Base-by-base conservation (phyloP, 2,113 vertebrate species). In the Engystomops pustulosus region DNA sequence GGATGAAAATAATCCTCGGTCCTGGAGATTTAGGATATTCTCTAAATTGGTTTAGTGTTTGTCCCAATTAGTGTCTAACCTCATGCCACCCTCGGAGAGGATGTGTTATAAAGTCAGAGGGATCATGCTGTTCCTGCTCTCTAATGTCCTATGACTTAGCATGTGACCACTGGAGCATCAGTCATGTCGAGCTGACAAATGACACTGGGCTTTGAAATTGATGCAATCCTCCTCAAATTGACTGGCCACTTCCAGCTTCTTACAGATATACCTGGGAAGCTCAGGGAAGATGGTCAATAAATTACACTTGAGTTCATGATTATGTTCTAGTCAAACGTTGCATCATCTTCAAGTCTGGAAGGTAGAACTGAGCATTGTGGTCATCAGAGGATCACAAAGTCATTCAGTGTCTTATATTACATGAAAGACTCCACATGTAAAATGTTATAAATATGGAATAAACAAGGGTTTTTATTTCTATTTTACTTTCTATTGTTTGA, bases 21-120 rank as follows among this genome's bases (percentile, higher is more conserved):
- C 20, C 49, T 58, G 20, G 32, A 23, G 75, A 38, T 60, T 78
- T 78, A 23, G n/a, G 75, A 60, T 25, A 60, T 78, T 38, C 60
- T 77, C 14, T 76, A 27, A 34, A 27, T 55, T 76, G 74, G 74
- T 76, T 55, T 32, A 77, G n/a, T 60, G 75, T 53, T 53, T 41
- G 75, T 60, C 75, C 75, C 75, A 78, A 78, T 78, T 78, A 78
- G 75, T 78, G 75, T 78, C 75, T 60, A 78, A 60, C 53, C n/a
- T 60, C 34, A 78, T 27, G 6, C 75, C 51, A 60, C 51, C 34
- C 75, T 78, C 32, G 14, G 75, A 58, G 74, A 20, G 20, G 74
- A 34, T 60, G 75, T 41, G 51, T 60, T 38, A 78, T n/a, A 38
- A 34, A 78, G 75, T 41, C 32, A 4, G 34, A 58, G 75, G 32